A percentile compares a stretch with the other conserved stretches of the same genome.
Conservation (phyloP, 2,113 vertebrate species). For the Campylorhamphus procurvoides region DNA sequence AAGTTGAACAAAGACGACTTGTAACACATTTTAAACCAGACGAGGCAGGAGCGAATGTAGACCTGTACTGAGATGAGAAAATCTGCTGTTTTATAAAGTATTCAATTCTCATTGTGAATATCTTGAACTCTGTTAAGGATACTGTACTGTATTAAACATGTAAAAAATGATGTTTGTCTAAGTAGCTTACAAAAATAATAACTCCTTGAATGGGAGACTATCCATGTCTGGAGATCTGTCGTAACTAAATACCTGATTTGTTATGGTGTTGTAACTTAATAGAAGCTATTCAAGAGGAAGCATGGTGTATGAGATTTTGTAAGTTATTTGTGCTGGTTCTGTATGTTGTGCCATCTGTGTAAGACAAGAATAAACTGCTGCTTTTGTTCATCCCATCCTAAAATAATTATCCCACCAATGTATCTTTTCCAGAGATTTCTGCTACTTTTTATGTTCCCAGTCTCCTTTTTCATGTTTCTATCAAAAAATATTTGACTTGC, state of each 20-base stretch:
- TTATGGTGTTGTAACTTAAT: constrained; percentile 81
- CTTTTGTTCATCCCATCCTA: constrained; percentile 71
- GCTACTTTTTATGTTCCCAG: background rate
- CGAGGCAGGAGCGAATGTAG: constrained; percentile 16
- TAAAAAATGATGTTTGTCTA: constrained; percentile 75
- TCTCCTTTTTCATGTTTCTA: background rate
- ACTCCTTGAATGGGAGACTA: constrained; percentile 40
- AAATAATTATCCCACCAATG: constrained; percentile 15
- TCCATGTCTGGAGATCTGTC: constrained; percentile 67
- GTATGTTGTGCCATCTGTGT: constrained; percentile 80
- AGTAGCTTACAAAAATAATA: constrained; percentile 65
- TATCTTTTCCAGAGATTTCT: background rate
- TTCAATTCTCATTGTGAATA: constrained; percentile 73
- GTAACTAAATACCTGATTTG: constrained; percentile 76
- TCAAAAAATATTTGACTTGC: background rate
- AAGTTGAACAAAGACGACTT: constrained; percentile 51
- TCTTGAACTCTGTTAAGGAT: constrained; percentile 75
- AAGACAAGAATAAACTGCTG: constrained; percentile 81
- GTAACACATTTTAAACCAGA: constrained; percentile 43
- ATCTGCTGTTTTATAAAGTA: constrained; percentile 71
- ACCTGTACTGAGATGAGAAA: constrained; percentile 33
- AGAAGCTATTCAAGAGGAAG: constrained; percentile 75
- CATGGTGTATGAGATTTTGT: constrained; percentile 78
- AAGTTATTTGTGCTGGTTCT: constrained; percentile 78
- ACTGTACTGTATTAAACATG: constrained; percentile 76